Base-by-base conservation (phyloP, 2,113 vertebrate genomes). In the Nestor notabilis region DNA sequence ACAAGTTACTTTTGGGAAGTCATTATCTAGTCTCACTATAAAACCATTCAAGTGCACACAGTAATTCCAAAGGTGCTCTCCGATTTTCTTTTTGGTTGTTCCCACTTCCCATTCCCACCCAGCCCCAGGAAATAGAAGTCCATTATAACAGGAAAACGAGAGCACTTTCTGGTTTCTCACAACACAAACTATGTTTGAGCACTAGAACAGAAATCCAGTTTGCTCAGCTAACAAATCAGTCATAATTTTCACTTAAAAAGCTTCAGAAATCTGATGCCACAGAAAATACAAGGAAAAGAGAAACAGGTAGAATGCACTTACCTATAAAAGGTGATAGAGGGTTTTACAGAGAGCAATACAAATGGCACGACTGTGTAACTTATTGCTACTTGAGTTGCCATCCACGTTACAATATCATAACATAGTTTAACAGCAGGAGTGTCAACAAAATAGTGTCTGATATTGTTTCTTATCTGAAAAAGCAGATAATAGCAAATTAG, bases 301-400 rank as follows among this genome's bases (percentile, higher is more conserved):
- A 53, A 78, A 69, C 3, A 63, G 17, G 21, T 12, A 76, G 44
- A 65, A 66, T 5, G 11, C 61, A 60, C 98, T 98, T 96, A 99
- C 99, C 99, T 99, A 98, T 99, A 99, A 97, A 99, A 99, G 89
- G 97, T 98, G 41, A 99, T 94, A 2, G 99, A 99, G 3, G 99
- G 98, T 93, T 98, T 99, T 71, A 99, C 96, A 46, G 99, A 98
- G 31, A 99, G 98, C 77, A 99, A 98, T 53, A 99, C 99, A 84
- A 99, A 99, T 5, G 99, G 99, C 69, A 99, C 99, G 0, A 99
- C 99, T 17, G 99, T 99, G 97, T 99, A 99, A 96, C 99, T 99
- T 81, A 99, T 98, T 95, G 99, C 99, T 41, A 99, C 86, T 97
- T 99, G 99, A 64, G 99, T 99, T 76, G 97, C 96, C 17, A 97